Base-by-base conservation (phyloP, 2,113 vertebrate genomes). In the Chaetodon trifascialis region DNA sequence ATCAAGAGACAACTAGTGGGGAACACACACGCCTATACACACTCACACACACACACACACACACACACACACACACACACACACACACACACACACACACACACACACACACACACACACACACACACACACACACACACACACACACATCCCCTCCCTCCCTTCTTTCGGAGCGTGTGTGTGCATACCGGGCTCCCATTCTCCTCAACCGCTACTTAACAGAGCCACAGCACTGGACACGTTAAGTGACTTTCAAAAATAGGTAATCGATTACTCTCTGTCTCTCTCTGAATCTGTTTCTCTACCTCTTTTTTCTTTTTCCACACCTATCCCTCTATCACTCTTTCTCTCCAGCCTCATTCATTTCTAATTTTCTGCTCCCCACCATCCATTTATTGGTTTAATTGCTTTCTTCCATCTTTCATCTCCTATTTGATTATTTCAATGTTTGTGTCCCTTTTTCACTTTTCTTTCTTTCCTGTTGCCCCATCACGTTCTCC, bases 241-340 rank as follows among this genome's bases (percentile, higher is more conserved):
- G 94, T 95, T 97, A 97, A 97, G 95, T 96, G 96, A 97, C 96
- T 97, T 97, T 97, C 96, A 97, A 96, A 97, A 97, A 97, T 96
- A 96, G 96, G 94, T 96, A 97, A 97, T 97, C 96, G 96, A 97
- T 97, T 96, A 96, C 95, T 96, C 96, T 94, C 94, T 80, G 30
- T 83, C 64, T 76, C 91, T 92, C 77, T 47, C 64, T 78, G 34
- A 58, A 44, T 63, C 59, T 70, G 42, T 80, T 34, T 58, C 72
- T 49, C 38, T 42, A 5, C 62, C 74, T 65, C 23, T 15, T 11
- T 46, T 73, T 55, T 14, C n/a, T 56, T 16, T 54, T 55, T 34
- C 74, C 55, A 70, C 70, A 72, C 7, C 44, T 78, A 34, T 54
- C 19, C 34, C 34, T 79, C 74, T 69, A 34, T 4, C 0, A 4